Base-by-base conservation (phyloP, 2,888 invertebrate genomes). In the Dromius quadrimaculatus region DNA sequence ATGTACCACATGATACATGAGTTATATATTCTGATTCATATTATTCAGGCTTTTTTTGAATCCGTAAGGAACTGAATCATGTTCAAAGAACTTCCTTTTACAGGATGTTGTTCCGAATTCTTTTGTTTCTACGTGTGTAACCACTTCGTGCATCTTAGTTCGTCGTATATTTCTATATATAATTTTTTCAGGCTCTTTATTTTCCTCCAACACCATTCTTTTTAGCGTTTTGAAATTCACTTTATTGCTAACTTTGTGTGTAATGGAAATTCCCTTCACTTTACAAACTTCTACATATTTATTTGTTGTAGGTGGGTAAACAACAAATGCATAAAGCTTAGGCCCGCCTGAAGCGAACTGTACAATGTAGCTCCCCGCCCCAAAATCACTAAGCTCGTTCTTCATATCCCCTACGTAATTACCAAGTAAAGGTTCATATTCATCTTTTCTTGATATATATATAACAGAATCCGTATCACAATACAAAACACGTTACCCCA, bases 391-490 rank as follows among this genome's bases (percentile, higher is more conserved):
- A 0, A 80, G 61, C 71, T 81, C 80, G 71, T 79, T 74, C 1
- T 78, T 80, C 68, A 80, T 69, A 43, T 81, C 78, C 0, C 80
- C 81, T 0, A 80, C 32, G 71, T 73, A 77, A 38, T 75, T 73
- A 4, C 79, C 80, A 0, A 74, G 61, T 9, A 73, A 69, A n/a
- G 76, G 76, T 4, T 74, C 72, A 32, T 68, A 71, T 11, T 61
- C 54, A 64, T 72, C 19, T 20, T 71, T 20, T 19, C 2, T 4
- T 5, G 19, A 15, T 4, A 74, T 70, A 54, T 75, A 81, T 41
- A 81, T 77, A 4, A 79, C 75, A 1, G 76, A 76, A 71, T 81
- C 81, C 0, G 82, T 81, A 62, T 82, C 81, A 45, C 72, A 79
- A 72, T 82, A 81, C 4, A 81, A 45, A 2, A 76, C 76, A 2